Base-by-base conservation (phyloP, 1,140 invertebrate genomes). In the Babylonia areolata region DNA sequence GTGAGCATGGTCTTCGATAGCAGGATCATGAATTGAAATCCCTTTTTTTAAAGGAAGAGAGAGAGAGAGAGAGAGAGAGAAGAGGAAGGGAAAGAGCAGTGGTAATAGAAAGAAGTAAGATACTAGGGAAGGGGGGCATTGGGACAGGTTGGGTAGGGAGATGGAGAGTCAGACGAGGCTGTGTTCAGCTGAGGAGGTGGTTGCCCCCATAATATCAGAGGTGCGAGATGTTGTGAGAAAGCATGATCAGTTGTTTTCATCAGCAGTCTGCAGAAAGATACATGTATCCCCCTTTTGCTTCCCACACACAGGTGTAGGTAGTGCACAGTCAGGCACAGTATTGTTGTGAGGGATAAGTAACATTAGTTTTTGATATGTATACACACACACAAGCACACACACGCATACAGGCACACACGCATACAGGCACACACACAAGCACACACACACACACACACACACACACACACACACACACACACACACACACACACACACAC, bases 381-480 rank as follows among this genome's bases (percentile, higher is more conserved):
- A 58, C 54, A 58, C 54, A 58, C 54, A n/a, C n/a, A n/a, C n/a
- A n/a, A n/a, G n/a, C n/a, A n/a, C n/a, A n/a, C n/a, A n/a, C n/a
- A n/a, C n/a, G 28, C 54, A 58, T 28, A 58, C 54, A 58, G n/a
- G n/a, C 54, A 58, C 54, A 58, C 54, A 58, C 54, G 28, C 54
- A 58, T 28, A 58, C 54, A 58, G 12, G 28, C 54, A 58, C 54
- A 58, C 54, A 58, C 54, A n/a, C n/a, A n/a, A n/a, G n/a, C n/a
- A n/a, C n/a, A n/a, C n/a, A n/a, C n/a, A n/a, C n/a, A n/a, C n/a
- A 58, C 54, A 58, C 54, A 58, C 54, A 58, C 54, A 58, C 54
- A 58, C 54, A 58, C 54, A 58, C 54, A 58, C 54, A 58, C 54
- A 58, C 54, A 58, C 54, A 58, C 54, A 58, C 54, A 58, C 54